Evolutionary conservation across 1,140 invertebrate species (phyloP), one percentile per base, ranked within the genome.

Genomic region (Berghia stephanieae): DNA sequence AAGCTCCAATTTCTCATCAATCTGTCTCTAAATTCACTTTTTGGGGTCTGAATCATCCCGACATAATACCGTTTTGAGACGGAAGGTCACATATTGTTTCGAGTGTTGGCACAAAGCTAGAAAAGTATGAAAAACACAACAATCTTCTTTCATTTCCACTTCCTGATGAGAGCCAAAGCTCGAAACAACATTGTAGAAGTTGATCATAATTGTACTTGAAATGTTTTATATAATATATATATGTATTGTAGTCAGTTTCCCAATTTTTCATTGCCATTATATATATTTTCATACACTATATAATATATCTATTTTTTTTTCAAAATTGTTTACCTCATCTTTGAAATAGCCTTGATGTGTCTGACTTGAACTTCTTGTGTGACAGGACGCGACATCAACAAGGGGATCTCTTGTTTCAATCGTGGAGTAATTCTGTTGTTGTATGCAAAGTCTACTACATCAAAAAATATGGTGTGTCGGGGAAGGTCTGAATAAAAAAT

Each of bases 401-500:
- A 46, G 4, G 86, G 84, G 24, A 90, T 80, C 71, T 87, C 82
- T 38, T 83, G 63, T 55, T 80, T 79, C 36, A 90, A 78, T 34
- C 83, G 78, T 31, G 84, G 81, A 6, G 86, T 82, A 76, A 90
- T 83, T 49, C 83, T 81, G 38, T 86, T 83, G 75, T 82, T 86
- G 82, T 88, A 87, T 13, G 87, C 78, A 79, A 83, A 90, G 73
- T 88, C 86, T 8, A 90, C 79, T 27, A 90, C 83, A 78, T 90
- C 89, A 81, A 87, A 90, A 69, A 90, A 90, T 49, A 90, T 85
- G 55, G 87, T 89, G 31, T 84, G 81, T 52, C 88, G 75, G 10
- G 89, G 87, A 52, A 90, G 78, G 74, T 82, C 88, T 89, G 80
- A 42, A 80, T 10, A 63, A 71, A n/a, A 71, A 71, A 68, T 34